Percentiles rank a stretch among this genome's conserved stretches.
Evolutionary conservation across 2,113 vertebrate genomes (phyloP).

Genomic region (Oryctolagus cuniculus): mOryCun1.1 NC_091432.1:103731001-103731500

Average conservation of each 20-base stretch:
- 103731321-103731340: background rate
- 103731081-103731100: background rate
- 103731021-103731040: background rate
- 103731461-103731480: too few species aligned
- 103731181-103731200: background rate
- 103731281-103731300: constrained; percentile 12
- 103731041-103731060: background rate
- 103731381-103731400: background rate
- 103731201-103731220: background rate
- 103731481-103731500: too few species aligned
- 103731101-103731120: background rate
- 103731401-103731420: background rate
- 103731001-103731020: background rate
- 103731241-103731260: background rate
- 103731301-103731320: background rate
- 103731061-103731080: background rate
- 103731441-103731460: too few species aligned
- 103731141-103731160: background rate
- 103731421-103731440: too few species aligned
- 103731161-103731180: background rate
- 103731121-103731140: background rate
- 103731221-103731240: constrained; percentile 24
- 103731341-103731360: constrained; percentile 33
- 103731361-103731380: constrained; percentile 7
- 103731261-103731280: background rate